phyloP scores from a whole-genome alignment of 2,888 invertebrate genomes.

The Ischnus inquisitorius region DNA sequence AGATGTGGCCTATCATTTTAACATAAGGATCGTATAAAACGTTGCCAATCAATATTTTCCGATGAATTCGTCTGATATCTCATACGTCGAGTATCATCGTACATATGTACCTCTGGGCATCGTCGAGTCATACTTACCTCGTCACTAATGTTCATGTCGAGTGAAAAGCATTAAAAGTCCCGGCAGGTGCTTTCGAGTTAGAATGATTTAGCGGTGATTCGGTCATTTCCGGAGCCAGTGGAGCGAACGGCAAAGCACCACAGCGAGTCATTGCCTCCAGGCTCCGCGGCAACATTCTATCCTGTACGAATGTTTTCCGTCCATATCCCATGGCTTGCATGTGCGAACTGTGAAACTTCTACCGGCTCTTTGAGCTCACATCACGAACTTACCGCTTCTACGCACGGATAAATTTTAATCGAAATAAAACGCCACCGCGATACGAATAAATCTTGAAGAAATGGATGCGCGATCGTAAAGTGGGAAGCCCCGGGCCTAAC shows the following conservation, averaged over 20 bases:
- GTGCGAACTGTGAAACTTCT: slow-evolving; percentile 25
- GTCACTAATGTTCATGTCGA: slow-evolving; percentile 43
- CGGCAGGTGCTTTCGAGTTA: slow-evolving; percentile 64
- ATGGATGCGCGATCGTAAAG: slow-evolving; percentile 42
- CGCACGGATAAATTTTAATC: slow-evolving; percentile 57
- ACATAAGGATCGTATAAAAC: too few species aligned
- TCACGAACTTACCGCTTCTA: neutral
- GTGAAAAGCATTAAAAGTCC: slow-evolving; percentile 54
- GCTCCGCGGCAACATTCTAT: slow-evolving; percentile 30
- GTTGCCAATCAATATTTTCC: too few species aligned
- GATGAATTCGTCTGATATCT: too few species aligned
- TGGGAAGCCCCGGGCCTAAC: slow-evolving; percentile 28
- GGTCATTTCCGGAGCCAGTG: slow-evolving; percentile 64
- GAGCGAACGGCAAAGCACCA: slow-evolving; percentile 43
- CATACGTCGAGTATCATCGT: neutral
- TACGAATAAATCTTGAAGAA: slow-evolving; percentile 52
- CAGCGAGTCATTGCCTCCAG: slow-evolving; percentile 63
- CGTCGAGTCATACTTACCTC: neutral
- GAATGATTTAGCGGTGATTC: slow-evolving; percentile 67
- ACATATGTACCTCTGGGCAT: neutral
- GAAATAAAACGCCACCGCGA: slow-evolving; percentile 42
- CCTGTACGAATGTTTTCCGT: slow-evolving; percentile 20
- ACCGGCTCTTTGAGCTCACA: slow-evolving; percentile 30
- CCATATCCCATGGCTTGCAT: slow-evolving; percentile 1
- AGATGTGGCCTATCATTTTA: too few species aligned